phyloP scores from a whole-genome alignment of 2,797 vertebrate species.

The Diplodus sargus region DNA sequence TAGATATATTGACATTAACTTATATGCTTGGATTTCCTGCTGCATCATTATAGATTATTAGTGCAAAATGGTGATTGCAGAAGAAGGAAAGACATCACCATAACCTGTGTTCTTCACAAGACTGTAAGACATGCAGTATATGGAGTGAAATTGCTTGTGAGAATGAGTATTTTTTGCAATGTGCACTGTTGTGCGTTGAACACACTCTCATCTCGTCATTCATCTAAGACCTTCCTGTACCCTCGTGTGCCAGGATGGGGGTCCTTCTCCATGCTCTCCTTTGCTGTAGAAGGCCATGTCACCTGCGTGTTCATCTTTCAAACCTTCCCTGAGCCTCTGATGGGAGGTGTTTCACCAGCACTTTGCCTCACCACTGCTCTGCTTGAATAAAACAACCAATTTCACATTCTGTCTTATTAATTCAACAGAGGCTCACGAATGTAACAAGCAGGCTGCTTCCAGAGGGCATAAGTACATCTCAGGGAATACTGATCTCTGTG shows the following conservation, averaged over 20 bases:
- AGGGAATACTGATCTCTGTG: slow-evolving; percentile 33
- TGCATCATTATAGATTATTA: background rate
- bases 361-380: slow-evolving; percentile 37
- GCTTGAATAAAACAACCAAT: slow-evolving; percentile 53
- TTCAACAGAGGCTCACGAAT: slow-evolving; percentile 43
- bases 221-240: slow-evolving; percentile 25
- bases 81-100: background rate
- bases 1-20: background rate
- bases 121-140: slow-evolving; percentile 37
- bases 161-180: slow-evolving; percentile 51
- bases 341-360: slow-evolving; percentile 45
- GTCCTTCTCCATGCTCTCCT: slow-evolving; percentile 24
- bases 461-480: slow-evolving; percentile 30
- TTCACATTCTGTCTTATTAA: slow-evolving; percentile 47
- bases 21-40: background rate
- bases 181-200: slow-evolving; percentile 22
- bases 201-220: slow-evolving; percentile 32
- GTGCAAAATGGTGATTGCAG: background rate
- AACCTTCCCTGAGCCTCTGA: slow-evolving; percentile 22
- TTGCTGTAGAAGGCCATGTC: slow-evolving; percentile 24
- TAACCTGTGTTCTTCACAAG: background rate
- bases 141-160: slow-evolving; percentile 68
- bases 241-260: slow-evolving; percentile 37
- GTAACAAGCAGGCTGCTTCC: slow-evolving; percentile 35
- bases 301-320: slow-evolving; percentile 26